Percentiles rank a stretch among this genome's conserved stretches.
phyloP scores from a whole-genome alignment of 1,140 invertebrate species.

The Nebria ingens region DNA sequence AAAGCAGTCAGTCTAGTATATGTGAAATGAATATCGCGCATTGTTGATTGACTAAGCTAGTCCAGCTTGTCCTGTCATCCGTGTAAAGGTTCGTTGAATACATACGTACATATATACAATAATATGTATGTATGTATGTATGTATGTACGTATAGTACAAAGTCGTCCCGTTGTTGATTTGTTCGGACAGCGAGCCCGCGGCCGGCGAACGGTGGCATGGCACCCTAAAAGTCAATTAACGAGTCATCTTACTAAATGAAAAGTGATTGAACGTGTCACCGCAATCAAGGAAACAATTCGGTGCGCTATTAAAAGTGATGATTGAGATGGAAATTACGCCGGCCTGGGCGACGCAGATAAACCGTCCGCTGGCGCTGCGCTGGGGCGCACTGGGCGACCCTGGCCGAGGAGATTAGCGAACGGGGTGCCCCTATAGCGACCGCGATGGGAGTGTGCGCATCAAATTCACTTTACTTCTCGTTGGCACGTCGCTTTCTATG shows the following conservation, averaged over 20 bases:
- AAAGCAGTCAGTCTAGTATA: no score
- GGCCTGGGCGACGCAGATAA: constrained; percentile 31
- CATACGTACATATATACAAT: no score
- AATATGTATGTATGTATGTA: background rate
- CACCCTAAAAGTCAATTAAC: constrained; percentile 33
- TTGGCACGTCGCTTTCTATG: background rate
- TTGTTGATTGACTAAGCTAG: no score
- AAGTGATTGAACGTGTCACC: constrained; percentile 33
- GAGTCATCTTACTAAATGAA: constrained; percentile 33
- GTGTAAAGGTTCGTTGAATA: no score
- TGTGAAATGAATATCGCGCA: no score
- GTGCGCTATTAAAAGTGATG: constrained; percentile 33
- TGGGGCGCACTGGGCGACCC: constrained; percentile 14
- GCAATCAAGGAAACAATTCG: constrained; percentile 34
- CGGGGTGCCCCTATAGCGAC: background rate
- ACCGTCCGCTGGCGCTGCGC: constrained; percentile 22
- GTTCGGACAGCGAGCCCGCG: background rate
- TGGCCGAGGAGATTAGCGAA: constrained; percentile 5
- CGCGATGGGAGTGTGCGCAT: background rate
- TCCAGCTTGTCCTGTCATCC: no score
- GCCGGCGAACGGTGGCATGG: background rate
- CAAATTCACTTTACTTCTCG: background rate
- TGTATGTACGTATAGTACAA: background rate
- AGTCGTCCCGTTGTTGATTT: background rate
- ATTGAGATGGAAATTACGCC: constrained; percentile 34